phyloP scores from a whole-genome alignment of 2,797 vertebrate species.

The Megalops cyprinoides region DNA sequence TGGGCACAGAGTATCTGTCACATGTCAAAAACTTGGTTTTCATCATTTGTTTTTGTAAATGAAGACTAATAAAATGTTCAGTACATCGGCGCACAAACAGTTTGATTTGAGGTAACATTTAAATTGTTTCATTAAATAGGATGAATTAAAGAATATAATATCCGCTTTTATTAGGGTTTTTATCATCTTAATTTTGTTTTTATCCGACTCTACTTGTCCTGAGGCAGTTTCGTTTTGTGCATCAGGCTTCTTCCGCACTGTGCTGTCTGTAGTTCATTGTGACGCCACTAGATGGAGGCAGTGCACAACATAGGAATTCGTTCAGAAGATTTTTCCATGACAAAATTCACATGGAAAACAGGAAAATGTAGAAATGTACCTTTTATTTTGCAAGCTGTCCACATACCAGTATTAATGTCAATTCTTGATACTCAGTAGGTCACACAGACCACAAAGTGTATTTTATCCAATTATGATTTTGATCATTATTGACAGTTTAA shows the following conservation, averaged over 20 bases:
- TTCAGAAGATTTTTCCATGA: neutral
- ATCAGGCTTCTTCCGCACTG: too few relatives aligned
- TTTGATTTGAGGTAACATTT: constrained; percentile 1
- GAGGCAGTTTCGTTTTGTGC: neutral
- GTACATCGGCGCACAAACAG: constrained; percentile 31
- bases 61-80: neutral
- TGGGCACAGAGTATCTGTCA: neutral
- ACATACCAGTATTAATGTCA: constrained; percentile 38
- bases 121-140: neutral
- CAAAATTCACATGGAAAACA: neutral
- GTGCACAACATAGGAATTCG: neutral
- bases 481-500: too few relatives aligned
- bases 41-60: neutral
- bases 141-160: neutral
- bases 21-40: neutral
- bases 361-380: neutral
- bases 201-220: too few relatives aligned
- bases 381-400: neutral
- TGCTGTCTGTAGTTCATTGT: neutral
- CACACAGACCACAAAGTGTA: neutral
- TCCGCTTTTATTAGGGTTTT: neutral
- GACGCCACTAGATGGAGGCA: constrained; percentile 6
- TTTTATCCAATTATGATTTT: too few relatives aligned
- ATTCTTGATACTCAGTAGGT: constrained; percentile 21
- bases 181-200: neutral